Base-by-base conservation (phyloP, 2,113 vertebrate genomes). In the Thunnus thynnus region DNA sequence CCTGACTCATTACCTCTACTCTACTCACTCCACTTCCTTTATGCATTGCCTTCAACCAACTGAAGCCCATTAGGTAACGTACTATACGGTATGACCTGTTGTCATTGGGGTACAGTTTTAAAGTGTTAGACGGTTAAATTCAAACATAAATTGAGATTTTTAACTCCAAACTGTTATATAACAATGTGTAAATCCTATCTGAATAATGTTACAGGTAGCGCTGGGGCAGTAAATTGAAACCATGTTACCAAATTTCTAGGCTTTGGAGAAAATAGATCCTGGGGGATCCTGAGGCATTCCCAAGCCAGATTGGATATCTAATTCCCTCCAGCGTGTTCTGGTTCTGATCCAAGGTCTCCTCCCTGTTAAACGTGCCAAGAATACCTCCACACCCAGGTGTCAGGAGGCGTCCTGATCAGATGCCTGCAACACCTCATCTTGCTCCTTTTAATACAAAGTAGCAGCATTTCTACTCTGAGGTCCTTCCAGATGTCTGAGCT, bases 1-100 rank as follows among this genome's bases (percentile, higher is more conserved):
- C 76, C 73, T 41, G 70, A 83, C 82, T 90, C 84, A 89, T 91
- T 88, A 88, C 76, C 25, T 78, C 64, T 3, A 63, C 80, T 79
- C 62, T 2, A 63, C 78, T 82, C 68, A 27, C 64, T 85, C 50
- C 60, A 63, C 77, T 82, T 84, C 73, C 70, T 87, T 85, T 82
- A 83, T 88, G 64, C 60, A 66, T 83, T 76, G 71, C 79, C 76
- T 80, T 76, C 78, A 82, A 85, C 80, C 58, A 65, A 50, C 62
- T 76, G 62, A 46, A 85, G 68, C 65, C 72, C 47, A 68, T 80
- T 69, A 46, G 17, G n/a, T 46, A 55, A 47, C 50, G 7, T n/a
- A 47, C 48, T 63, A 50, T 57, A 46, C 14, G 48, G 58, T 27
- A 13, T 25, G 3, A 77, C 48, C 7, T 41, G 52, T 54, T 76